Evolutionary conservation across 2,888 invertebrate genomes (phyloP).

Genomic region (Julus scanicus): DNA sequence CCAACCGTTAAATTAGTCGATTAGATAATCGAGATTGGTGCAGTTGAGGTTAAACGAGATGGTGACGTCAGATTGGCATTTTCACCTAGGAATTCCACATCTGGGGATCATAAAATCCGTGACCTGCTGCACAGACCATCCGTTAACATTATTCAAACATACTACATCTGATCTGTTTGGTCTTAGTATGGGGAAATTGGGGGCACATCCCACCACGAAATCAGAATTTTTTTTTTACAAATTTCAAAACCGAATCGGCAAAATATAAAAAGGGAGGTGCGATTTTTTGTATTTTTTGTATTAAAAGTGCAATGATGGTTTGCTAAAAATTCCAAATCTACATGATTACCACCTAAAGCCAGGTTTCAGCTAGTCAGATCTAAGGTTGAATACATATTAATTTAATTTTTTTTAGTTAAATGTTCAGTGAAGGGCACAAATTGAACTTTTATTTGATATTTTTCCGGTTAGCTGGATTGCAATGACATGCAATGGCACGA

Average conservation of each 20-base stretch:
- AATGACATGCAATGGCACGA: constrained; percentile 22
- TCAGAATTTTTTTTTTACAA: too few relatives aligned
- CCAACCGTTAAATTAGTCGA: constrained; percentile 17
- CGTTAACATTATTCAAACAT: too few relatives aligned
- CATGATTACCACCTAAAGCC: neutral
- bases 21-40: neutral
- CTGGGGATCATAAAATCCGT: neutral
- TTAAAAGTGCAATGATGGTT: too few relatives aligned
- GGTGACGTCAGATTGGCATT: constrained; percentile 34
- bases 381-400: neutral
- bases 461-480: constrained; percentile 1
- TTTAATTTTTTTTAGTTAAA: neutral
- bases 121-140: too few relatives aligned
- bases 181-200: too few relatives aligned
- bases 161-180: too few relatives aligned
- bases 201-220: too few relatives aligned
- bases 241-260: too few relatives aligned
- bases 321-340: too few relatives aligned
- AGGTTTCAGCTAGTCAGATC: neutral
- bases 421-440: constrained; percentile 8
- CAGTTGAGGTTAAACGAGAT: constrained; percentile 31
- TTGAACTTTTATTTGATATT: constrained; percentile 41
- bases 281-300: too few relatives aligned
- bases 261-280: too few relatives aligned
- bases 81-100: neutral